Evolutionary conservation across 2,113 vertebrate species (phyloP), one percentile per base, ranked within the genome.

Genomic region (Columba livia): DNA sequence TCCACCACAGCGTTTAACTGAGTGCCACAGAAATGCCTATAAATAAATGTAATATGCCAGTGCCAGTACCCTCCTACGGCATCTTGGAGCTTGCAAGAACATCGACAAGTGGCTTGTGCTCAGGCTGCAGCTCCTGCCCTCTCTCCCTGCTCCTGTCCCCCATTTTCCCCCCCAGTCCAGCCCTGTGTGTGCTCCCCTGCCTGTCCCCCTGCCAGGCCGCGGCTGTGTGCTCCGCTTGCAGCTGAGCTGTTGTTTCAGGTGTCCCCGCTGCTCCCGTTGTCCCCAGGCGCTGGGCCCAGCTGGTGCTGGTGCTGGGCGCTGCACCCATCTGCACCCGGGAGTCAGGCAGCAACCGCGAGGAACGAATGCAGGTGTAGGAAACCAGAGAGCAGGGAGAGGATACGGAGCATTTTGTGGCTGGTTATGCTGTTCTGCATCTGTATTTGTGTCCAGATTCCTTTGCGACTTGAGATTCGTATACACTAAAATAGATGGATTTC

Each of bases 21-120:
- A 97, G 96, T 93, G 95, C 94, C 94, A 95, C 82, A 91, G 95
- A 77, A 96, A 93, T 77, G 89, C 91, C 95, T 95, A 93, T 95
- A 96, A 96, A 96, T 95, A 97, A 94, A 89, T 15, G 71, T 57
- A 89, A 56, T 79, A 38, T 14, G 74, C 93, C 87, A 82, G 70
- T 94, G 94, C 94, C 95, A 91, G 93, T n/a, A 48, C 91, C 93
- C 94, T 96, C 96, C 95, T 69, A 92, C 96, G 61, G 93, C 91
- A 95, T 17, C 89, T 81, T 15, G 2, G 80, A 85, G 87, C 96
- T 89, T 5, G 6, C 93, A 82, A 7, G 89, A 64, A 74, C 87
- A 83, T 28, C 28, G 19, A 31, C 70, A 5, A 92, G 91, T 19
- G 89, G 48, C 78, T 94, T 38, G 44, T 85, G 84, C 90, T 88